phyloP scores from a whole-genome alignment of 1,140 invertebrate genomes.

The Argopecten irradians region DNA sequence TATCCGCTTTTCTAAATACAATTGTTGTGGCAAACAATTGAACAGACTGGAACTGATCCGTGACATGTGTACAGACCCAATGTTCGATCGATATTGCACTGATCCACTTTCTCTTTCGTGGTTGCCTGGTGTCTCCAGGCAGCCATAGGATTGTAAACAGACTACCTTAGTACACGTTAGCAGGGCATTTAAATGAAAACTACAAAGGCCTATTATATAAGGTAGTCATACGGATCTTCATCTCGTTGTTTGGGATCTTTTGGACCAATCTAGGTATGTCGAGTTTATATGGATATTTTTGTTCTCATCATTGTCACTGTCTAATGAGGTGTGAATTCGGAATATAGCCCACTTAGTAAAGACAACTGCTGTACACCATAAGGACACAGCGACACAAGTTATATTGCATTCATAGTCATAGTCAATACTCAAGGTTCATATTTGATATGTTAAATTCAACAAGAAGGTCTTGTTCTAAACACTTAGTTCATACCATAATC shows the following conservation, averaged over 20 bases:
- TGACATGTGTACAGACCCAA: background rate
- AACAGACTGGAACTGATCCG: background rate
- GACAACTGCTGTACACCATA: background rate
- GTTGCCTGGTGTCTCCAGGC: conserved; percentile 66
- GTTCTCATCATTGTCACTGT: background rate
- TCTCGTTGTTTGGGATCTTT: background rate
- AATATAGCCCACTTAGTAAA: background rate
- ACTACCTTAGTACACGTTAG: conserved; percentile 35
- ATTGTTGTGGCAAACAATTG: background rate
- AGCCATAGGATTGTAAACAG: conserved; percentile 60
- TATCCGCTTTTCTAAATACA: background rate
- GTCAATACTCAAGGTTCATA: background rate
- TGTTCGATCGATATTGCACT: conserved; percentile 47
- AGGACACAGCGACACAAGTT: background rate
- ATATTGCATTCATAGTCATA: background rate
- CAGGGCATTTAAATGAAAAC: background rate
- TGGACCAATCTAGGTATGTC: conserved; percentile 20
- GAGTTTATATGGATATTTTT: background rate
- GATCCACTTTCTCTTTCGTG: conserved; percentile 40
- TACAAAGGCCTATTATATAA: conserved; percentile 7
- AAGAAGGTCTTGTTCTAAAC: background rate
- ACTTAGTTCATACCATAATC: background rate
- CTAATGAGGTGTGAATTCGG: background rate
- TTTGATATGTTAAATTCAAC: background rate
- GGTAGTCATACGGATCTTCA: background rate